Percentiles rank a stretch among this genome's conserved stretches.
phyloP scores from a whole-genome alignment of 92 coral and sea anemone species.

The Nematostella vectensis region DNA sequence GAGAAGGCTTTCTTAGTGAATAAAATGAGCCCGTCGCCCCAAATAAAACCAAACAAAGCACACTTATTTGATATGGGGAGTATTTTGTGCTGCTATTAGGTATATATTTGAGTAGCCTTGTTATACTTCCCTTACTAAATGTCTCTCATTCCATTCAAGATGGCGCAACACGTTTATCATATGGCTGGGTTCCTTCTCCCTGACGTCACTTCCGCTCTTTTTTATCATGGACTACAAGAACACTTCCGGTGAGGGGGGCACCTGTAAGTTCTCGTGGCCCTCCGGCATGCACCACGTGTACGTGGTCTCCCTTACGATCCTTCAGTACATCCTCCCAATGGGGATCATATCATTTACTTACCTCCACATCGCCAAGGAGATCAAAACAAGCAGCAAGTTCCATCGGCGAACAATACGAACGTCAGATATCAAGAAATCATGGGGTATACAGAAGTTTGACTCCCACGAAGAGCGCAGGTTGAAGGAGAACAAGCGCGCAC shows the following conservation, averaged over 20 bases:
- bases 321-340: slow-evolving; percentile 70
- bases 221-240: slow-evolving; percentile 51
- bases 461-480: slow-evolving; percentile 35
- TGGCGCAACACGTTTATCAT: slow-evolving; percentile 27
- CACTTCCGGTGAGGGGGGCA: slow-evolving; percentile 1
- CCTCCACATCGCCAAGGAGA: slow-evolving; percentile 42
- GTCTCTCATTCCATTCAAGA: too few species aligned
- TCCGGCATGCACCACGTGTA: slow-evolving; percentile 27
- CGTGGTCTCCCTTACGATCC: slow-evolving; percentile 25
- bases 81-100: too few species aligned
- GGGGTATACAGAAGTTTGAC: neutral
- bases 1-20: too few species aligned
- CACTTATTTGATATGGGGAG: too few species aligned
- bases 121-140: too few species aligned
- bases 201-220: slow-evolving; percentile 57
- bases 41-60: too few species aligned
- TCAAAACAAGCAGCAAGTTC: slow-evolving; percentile 56
- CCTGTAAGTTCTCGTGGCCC: slow-evolving; percentile 63
- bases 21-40: too few species aligned
- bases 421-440: neutral
- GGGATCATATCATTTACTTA: slow-evolving; percentile 55
- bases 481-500: slow-evolving; percentile 64
- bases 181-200: slow-evolving; percentile 66
- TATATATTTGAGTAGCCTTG: too few species aligned
- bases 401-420: slow-evolving; percentile 29